Conservation (phyloP, 1,140 invertebrate genomes). For the Aradophagus sp. region DNA sequence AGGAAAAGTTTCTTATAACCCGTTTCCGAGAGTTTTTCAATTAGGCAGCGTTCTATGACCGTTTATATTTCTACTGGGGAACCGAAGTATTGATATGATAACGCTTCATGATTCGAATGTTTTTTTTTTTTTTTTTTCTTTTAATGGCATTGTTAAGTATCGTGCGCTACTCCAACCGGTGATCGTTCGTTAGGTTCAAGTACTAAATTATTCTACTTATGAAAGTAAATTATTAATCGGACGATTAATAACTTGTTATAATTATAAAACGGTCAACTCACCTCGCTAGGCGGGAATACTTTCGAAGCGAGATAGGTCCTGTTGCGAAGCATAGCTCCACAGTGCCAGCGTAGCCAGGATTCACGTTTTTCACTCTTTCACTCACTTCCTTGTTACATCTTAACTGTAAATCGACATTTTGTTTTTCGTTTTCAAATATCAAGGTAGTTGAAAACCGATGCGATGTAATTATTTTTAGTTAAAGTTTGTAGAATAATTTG, state of each 20-base stretch:
- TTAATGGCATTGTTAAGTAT: not conserved
- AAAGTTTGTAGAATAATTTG: too few relatives aligned
- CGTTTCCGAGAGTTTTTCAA: too few relatives aligned
- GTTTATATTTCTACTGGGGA: slow-evolving; percentile 10
- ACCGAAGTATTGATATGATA: too few relatives aligned
- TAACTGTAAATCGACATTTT: slow-evolving; percentile 74
- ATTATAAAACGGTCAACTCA: too few relatives aligned
- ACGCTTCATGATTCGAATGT: slow-evolving; percentile 17
- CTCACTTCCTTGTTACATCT: slow-evolving; percentile 81
- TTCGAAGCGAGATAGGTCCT: slow-evolving; percentile 79
- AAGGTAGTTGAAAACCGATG: too few relatives aligned
- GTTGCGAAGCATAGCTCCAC: slow-evolving; percentile 84
- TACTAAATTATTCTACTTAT: too few relatives aligned
- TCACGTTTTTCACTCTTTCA: slow-evolving; percentile 71
- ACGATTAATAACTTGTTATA: slow-evolving; percentile 7
- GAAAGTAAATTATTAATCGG: slow-evolving; percentile 8
- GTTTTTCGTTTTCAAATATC: not conserved
- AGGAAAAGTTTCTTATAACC: too few relatives aligned
- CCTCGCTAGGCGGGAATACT: slow-evolving; percentile 78
- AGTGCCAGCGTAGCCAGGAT: slow-evolving; percentile 85
- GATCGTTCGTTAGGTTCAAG: slow-evolving; percentile 15
- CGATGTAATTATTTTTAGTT: too few relatives aligned
- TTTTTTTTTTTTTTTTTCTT: slow-evolving; percentile 15
- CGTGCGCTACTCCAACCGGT: not conserved
- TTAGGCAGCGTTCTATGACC: slow-evolving; percentile 52